phyloP scores from a whole-genome alignment of 2,797 vertebrate genomes.

The Pagetopsis macropterus region DNA sequence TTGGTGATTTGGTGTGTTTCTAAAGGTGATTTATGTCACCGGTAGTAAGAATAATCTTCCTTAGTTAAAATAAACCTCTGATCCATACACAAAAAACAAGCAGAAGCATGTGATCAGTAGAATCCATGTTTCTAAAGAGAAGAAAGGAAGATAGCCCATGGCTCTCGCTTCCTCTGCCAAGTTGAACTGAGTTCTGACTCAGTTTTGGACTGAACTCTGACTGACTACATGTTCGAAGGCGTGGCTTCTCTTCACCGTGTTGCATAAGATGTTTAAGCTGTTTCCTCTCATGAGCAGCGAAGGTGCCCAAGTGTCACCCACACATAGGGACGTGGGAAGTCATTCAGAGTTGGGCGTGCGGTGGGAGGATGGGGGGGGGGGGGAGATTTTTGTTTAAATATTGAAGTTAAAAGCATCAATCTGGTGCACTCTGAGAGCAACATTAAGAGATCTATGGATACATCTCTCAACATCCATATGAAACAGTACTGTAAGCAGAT shows the following conservation, averaged over 20 bases:
- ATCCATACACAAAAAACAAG: conserved; percentile 56
- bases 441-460: too few species aligned
- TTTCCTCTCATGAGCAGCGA: background rate
- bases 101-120: conserved; percentile 55
- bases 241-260: background rate
- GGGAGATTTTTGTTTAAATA: too few species aligned
- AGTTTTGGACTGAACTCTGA: background rate
- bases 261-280: background rate
- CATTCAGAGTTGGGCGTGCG: too few species aligned
- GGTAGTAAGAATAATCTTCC: background rate
- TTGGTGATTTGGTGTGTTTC: background rate
- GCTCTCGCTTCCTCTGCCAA: rapidly evolving
- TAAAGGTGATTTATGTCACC: background rate
- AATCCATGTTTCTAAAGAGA: conserved; percentile 64
- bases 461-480: too few species aligned
- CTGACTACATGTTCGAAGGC: rapidly evolving
- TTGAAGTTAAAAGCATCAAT: too few species aligned
- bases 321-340: background rate
- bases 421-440: too few species aligned
- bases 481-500: too few species aligned
- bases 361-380: too few species aligned
- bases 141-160: conserved; percentile 49
- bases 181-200: background rate
- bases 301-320: background rate
- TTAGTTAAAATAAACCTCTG: background rate